phyloP scores from a whole-genome alignment of 1,140 invertebrate species.

The Trichoplusia ni region DNA sequence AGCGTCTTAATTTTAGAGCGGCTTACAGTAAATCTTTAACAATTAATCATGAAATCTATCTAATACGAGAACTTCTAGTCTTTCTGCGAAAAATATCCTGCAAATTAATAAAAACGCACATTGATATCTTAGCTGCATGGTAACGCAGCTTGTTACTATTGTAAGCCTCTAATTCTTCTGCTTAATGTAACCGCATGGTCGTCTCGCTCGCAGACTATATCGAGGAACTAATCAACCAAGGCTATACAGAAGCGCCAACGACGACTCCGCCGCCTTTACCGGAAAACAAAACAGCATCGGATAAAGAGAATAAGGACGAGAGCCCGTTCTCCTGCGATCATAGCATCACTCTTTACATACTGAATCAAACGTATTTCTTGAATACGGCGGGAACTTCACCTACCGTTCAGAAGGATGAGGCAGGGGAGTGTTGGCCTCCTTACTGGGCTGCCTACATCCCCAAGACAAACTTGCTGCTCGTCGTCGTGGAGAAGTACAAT shows the following conservation, averaged over 20 bases:
- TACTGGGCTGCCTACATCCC: slow-evolving; percentile 88
- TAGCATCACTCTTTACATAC: slow-evolving; percentile 84
- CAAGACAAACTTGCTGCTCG: slow-evolving; percentile 88
- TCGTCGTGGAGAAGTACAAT: slow-evolving; percentile 85
- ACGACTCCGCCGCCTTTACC: slow-evolving; percentile 50
- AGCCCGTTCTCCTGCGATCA: slow-evolving; percentile 84
- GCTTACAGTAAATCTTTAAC: too few species aligned
- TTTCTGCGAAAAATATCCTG: background rate
- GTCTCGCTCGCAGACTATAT: slow-evolving; percentile 44
- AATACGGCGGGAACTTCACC: slow-evolving; percentile 73
- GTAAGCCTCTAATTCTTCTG: slow-evolving; percentile 41
- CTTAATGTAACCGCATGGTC: slow-evolving; percentile 46
- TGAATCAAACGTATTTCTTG: slow-evolving; percentile 84
- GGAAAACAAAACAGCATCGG: slow-evolving; percentile 55
- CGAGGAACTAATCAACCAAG: slow-evolving; percentile 41
- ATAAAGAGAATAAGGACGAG: slow-evolving; percentile 74
- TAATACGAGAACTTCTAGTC: too few species aligned
- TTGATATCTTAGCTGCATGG: slow-evolving; percentile 16
- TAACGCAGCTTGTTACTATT: slow-evolving; percentile 6
- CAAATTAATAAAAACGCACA: background rate
- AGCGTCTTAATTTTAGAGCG: too few species aligned
- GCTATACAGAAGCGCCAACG: slow-evolving; percentile 49
- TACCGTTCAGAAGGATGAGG: slow-evolving; percentile 52
- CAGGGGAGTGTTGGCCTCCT: slow-evolving; percentile 58
- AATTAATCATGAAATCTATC: too few species aligned